phyloP scores from a whole-genome alignment of 2,113 vertebrate genomes.

The Neopipo cinnamomea region DNA sequence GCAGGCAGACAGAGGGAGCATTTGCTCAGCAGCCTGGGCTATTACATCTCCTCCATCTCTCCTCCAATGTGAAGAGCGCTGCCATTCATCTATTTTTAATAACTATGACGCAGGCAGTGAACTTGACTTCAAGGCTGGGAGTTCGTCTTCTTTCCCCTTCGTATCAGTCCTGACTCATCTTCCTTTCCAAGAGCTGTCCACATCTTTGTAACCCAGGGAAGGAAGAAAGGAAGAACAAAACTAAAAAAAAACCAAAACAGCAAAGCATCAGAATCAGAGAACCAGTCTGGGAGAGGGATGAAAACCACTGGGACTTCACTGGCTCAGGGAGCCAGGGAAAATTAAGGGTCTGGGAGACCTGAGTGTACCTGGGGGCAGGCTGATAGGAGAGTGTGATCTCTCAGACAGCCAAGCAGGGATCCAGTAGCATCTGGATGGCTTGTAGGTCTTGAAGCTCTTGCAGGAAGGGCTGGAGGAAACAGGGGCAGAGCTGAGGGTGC shows the following conservation, averaged over 20 bases:
- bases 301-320: not conserved
- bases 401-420: not conserved
- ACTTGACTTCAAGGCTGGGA: constrained; percentile 38
- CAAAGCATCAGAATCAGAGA: not conserved
- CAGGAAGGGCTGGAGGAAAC: not conserved
- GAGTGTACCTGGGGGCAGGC: not conserved
- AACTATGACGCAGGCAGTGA: constrained; percentile 40
- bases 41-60: constrained; percentile 7
- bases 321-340: not conserved
- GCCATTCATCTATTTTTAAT: constrained; percentile 65
- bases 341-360: not conserved
- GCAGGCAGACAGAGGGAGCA: constrained; percentile 2
- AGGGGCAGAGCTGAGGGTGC: not conserved
- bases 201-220: not conserved
- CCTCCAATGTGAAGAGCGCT: not conserved
- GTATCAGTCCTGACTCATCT: constrained; percentile 37
- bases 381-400: not conserved
- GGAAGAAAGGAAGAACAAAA: not conserved
- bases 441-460: not conserved
- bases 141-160: not conserved
- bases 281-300: not conserved
- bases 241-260: not conserved
- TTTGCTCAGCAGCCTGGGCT: not conserved
- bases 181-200: not conserved
- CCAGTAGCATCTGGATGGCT: fast-evolving